Evolutionary conservation across 1,140 invertebrate genomes (phyloP).

Genomic region (Aphelenchoides avenae): DNA sequence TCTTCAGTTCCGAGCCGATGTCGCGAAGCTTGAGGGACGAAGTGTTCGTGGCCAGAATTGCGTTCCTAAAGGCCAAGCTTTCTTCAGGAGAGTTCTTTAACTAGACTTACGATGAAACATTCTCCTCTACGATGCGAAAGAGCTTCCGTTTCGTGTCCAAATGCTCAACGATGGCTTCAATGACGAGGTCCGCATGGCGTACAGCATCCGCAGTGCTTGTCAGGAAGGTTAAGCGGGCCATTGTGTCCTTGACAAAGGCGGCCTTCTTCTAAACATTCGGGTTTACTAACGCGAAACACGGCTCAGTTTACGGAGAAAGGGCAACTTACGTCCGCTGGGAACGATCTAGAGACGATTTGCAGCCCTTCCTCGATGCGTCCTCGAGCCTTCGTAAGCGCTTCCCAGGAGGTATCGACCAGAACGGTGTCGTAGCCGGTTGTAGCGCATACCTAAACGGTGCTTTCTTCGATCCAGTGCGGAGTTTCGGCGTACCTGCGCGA

Average conservation of each 20-base stretch:
- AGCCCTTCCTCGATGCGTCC: too few relatives aligned
- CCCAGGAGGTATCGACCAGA: too few relatives aligned
- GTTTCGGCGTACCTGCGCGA: slow-evolving; percentile 71
- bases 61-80: too few relatives aligned
- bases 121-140: slow-evolving; percentile 45
- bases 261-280: slow-evolving; percentile 3
- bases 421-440: slow-evolving; percentile 52
- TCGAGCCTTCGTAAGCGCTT: too few relatives aligned
- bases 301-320: neutral
- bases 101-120: too few relatives aligned
- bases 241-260: slow-evolving; percentile 60
- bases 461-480: too few relatives aligned
- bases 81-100: too few relatives aligned
- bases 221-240: slow-evolving; percentile 73
- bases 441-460: slow-evolving; percentile 2
- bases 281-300: neutral
- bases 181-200: slow-evolving; percentile 51
- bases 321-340: slow-evolving; percentile 67
- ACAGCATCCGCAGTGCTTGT: slow-evolving; percentile 64
- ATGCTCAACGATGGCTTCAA: too few relatives aligned
- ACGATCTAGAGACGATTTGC: slow-evolving; percentile 72
- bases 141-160: slow-evolving; percentile 51
- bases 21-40: too few relatives aligned
- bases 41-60: too few relatives aligned
- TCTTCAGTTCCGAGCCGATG: too few relatives aligned